phyloP scores from a whole-genome alignment of 1,140 invertebrate genomes.

The Oppia nitens region DNA sequence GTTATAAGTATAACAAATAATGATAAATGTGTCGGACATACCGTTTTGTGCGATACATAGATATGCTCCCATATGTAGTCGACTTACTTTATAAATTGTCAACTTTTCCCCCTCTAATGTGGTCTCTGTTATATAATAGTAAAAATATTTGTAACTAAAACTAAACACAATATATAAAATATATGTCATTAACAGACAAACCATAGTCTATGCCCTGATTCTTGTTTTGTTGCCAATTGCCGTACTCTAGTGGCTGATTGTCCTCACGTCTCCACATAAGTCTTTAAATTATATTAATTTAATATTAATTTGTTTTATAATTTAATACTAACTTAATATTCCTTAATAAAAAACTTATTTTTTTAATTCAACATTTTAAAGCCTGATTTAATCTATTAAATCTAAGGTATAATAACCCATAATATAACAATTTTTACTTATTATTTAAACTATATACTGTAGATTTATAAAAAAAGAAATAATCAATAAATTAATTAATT shows the following conservation, averaged over 20 bases:
- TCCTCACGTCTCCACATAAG: constrained; percentile 83
- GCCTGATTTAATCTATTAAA: too few relatives aligned
- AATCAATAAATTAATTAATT: too few relatives aligned
- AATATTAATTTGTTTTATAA: too few relatives aligned
- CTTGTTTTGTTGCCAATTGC: constrained; percentile 22
- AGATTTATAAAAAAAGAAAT: too few relatives aligned
- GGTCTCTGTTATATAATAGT: constrained; percentile 6
- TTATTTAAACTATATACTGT: too few relatives aligned
- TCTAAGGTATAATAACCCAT: too few relatives aligned
- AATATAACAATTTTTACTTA: too few relatives aligned
- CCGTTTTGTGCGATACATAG: constrained; percentile 58
- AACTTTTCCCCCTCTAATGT: constrained; percentile 27
- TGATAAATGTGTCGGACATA: not conserved
- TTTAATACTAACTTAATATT: too few relatives aligned
- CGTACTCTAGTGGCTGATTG: constrained; percentile 46
- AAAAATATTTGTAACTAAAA: constrained; percentile 5
- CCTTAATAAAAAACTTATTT: too few relatives aligned
- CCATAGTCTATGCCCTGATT: constrained; percentile 14
- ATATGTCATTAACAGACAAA: constrained; percentile 1
- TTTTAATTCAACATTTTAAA: too few relatives aligned
- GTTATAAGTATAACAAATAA: too few relatives aligned
- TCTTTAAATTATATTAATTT: too few relatives aligned
- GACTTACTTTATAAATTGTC: constrained; percentile 64
- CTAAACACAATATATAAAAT: not conserved
- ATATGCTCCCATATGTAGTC: constrained; percentile 76